Evolutionary conservation across 2,797 vertebrate genomes (phyloP).

Genomic region (Pseudocheirus occidentalis): DNA sequence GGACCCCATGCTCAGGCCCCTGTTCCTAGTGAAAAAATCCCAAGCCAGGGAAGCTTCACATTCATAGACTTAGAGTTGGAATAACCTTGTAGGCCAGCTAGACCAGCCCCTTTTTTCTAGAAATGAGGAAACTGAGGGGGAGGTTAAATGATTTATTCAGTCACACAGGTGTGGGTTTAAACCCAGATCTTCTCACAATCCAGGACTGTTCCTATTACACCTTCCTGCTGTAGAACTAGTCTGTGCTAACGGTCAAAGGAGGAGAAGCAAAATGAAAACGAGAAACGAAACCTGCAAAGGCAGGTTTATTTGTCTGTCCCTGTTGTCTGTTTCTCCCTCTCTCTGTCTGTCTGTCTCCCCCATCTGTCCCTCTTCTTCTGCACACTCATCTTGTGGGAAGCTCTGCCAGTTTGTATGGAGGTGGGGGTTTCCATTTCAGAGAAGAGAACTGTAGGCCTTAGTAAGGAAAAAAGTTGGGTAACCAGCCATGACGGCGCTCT

Average conservation of each 20-base stretch:
- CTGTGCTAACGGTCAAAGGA: background rate
- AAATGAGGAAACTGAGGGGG: background rate
- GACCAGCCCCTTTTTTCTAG: background rate
- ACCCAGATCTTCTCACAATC: background rate
- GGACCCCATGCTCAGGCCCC: background rate
- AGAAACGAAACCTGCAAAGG: background rate
- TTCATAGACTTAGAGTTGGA: background rate
- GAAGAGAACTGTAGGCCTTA: background rate
- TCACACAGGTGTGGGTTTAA: background rate
- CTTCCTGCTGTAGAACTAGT: background rate
- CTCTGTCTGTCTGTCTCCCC: background rate
- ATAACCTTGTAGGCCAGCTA: background rate
- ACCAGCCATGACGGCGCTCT: background rate
- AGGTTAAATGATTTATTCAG: background rate
- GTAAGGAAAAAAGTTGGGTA: slow-evolving; percentile 7
- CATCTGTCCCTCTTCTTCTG: background rate
- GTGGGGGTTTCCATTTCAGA: background rate
- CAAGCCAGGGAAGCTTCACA: background rate
- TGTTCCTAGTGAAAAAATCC: background rate
- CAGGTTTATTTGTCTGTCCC: background rate
- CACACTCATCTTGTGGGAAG: background rate
- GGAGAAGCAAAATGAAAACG: background rate
- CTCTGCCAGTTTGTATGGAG: background rate
- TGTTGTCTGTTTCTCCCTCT: background rate
- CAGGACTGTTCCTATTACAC: background rate